Evolutionary conservation across 1,140 invertebrate species (phyloP).

Genomic region (Catajapyx aquilonaris): DNA sequence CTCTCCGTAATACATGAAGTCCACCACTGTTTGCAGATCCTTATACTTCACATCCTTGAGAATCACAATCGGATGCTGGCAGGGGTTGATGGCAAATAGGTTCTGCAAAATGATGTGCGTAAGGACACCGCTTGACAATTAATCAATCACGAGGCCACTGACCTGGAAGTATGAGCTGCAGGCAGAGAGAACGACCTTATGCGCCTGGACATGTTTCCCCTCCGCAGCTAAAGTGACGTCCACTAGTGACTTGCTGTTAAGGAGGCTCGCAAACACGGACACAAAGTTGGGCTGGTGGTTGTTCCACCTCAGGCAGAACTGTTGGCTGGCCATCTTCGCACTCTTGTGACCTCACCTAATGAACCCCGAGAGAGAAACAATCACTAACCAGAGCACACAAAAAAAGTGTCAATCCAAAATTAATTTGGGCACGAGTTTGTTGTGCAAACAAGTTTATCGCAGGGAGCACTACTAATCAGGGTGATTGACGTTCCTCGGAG

Average conservation of each 20-base stretch:
- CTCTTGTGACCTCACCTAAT: no score
- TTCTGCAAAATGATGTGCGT: constrained; percentile 27
- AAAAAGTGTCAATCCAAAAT: no score
- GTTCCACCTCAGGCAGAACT: constrained; percentile 72
- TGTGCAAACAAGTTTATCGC: no score
- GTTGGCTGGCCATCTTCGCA: constrained; percentile 30
- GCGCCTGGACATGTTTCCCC: constrained; percentile 58
- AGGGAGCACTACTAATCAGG: no score
- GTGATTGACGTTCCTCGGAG: no score
- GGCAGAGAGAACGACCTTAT: constrained; percentile 66
- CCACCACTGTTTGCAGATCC: constrained; percentile 69
- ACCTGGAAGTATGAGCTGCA: constrained; percentile 74
- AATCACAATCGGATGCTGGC: constrained; percentile 74
- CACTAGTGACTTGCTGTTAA: constrained; percentile 58
- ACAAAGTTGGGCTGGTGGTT: constrained; percentile 77
- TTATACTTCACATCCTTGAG: constrained; percentile 68
- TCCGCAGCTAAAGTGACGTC: constrained; percentile 73
- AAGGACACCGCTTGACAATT: constrained; percentile 1
- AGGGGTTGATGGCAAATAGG: constrained; percentile 61
- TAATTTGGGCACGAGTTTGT: no score
- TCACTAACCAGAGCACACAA: no score
- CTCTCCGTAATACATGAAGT: constrained; percentile 83
- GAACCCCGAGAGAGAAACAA: no score
- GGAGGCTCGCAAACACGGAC: constrained; percentile 54
- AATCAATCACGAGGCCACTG: constrained; percentile 13